phyloP scores from a whole-genome alignment of 92 coral and sea anemone species.

The Palythoa heliodiscus region DNA sequence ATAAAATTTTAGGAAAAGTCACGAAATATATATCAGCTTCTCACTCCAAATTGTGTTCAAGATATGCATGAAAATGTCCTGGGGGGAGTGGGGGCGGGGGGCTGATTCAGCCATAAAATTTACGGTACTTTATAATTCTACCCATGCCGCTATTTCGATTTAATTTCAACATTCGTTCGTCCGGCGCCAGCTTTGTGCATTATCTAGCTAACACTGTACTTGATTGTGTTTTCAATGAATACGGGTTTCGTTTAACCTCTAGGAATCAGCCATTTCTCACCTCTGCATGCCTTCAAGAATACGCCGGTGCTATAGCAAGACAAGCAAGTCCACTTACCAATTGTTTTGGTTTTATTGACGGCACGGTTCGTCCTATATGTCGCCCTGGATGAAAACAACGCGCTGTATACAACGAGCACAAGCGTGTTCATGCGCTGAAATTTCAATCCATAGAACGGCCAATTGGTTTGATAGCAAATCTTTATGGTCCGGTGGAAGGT shows the following conservation, averaged over 20 bases:
- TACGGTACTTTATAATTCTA: no score
- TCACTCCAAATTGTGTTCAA: no score
- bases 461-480: conserved; percentile 44
- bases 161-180: neutral
- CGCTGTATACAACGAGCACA: neutral
- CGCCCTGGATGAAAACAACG: conserved; percentile 21
- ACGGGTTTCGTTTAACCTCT: conserved; percentile 46
- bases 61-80: no score
- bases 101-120: no score
- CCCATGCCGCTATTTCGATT: neutral
- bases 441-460: conserved; percentile 8
- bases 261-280: conserved; percentile 51
- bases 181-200: neutral
- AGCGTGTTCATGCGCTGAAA: neutral
- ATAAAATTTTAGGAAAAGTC: no score
- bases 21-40: no score
- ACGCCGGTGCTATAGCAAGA: conserved; percentile 24
- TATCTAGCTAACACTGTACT: conserved; percentile 52
- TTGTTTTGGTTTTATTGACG: neutral
- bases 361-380: conserved; percentile 24
- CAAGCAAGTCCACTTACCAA: conserved; percentile 23
- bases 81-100: no score
- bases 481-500: conserved; percentile 45
- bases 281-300: conserved; percentile 34
- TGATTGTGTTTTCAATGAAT: conserved; percentile 35